Conservation (phyloP, 2,797 vertebrate species). For the Dicrostonyx torquatus region DNA sequence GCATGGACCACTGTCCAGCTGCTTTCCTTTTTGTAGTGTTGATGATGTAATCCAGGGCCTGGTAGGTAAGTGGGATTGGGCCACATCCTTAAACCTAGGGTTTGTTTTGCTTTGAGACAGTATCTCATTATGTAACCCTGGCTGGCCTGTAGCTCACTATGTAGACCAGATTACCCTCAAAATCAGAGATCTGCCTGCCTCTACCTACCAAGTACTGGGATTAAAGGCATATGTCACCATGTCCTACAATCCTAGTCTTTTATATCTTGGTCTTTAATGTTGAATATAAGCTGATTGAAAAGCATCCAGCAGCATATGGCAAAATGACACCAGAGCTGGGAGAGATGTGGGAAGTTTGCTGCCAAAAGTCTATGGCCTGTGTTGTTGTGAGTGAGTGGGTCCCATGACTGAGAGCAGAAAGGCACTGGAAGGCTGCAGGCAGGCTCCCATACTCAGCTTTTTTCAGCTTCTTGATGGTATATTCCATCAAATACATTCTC, state of each 20-base stretch:
- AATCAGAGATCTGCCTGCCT: not conserved
- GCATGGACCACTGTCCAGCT: not conserved
- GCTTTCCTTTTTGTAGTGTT: not conserved
- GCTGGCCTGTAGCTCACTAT: not conserved
- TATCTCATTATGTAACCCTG: not conserved
- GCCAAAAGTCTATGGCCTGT: not conserved
- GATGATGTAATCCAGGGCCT: not conserved
- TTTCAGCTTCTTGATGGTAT: not conserved
- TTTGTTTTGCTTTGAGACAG: not conserved
- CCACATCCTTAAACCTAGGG: not conserved
- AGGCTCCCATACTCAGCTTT: not conserved
- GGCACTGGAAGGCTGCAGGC: not conserved
- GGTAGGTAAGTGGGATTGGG: not conserved
- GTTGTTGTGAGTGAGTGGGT: not conserved
- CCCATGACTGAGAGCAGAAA: not conserved
- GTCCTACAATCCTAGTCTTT: not conserved
- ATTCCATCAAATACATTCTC: not conserved
- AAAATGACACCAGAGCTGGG: not conserved
- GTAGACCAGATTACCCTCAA: not conserved
- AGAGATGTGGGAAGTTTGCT: not conserved
- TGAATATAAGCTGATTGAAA: constrained; percentile 1
- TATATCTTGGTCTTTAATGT: not conserved
- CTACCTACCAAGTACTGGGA: not conserved
- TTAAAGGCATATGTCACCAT: not conserved
- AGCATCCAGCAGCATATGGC: not conserved